Conservation (phyloP, 2,888 invertebrate species). For the Eustalomyia histrio region DNA sequence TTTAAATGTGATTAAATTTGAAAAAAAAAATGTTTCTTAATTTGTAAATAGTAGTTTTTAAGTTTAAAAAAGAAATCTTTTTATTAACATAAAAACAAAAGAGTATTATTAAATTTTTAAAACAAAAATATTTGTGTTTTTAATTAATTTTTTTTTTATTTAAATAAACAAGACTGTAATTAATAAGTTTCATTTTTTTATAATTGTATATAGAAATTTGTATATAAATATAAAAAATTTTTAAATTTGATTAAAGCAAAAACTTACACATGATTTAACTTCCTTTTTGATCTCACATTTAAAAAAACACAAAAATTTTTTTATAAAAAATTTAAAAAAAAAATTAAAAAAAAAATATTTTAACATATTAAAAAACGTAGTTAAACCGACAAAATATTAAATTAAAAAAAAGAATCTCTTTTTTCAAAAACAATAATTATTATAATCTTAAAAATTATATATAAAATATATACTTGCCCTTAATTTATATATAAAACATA, state of each 20-base stretch:
- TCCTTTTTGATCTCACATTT: conserved; percentile 74
- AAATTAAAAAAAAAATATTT: conserved; percentile 29
- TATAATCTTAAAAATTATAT: conserved; percentile 41
- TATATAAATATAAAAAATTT: conserved; percentile 62
- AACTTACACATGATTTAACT: conserved; percentile 69
- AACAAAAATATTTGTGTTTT: background rate
- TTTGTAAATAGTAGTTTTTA: conserved; percentile 50
- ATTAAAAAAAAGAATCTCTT: conserved; percentile 59
- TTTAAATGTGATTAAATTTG: conserved; percentile 60
- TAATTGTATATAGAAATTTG: conserved; percentile 51
- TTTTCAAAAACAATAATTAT: conserved; percentile 56
- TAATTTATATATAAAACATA: conserved; percentile 52
- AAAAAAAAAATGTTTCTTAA: conserved; percentile 14
- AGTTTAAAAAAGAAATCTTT: conserved; percentile 23
- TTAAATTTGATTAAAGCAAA: conserved; percentile 37
- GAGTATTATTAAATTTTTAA: conserved; percentile 61
- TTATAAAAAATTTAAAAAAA: conserved; percentile 43
- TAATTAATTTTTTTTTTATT: background rate
- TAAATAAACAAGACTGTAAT: conserved; percentile 61
- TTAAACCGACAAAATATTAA: conserved; percentile 50
- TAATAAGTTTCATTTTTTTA: conserved; percentile 64
- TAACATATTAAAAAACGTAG: conserved; percentile 48
- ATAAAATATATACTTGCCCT: conserved; percentile 61
- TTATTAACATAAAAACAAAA: conserved; percentile 43
- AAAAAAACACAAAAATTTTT: conserved; percentile 66